These are phyloP conservation scores for Camponotus fellah DNA, from an alignment of 2,888 invertebrate genomes.

Conservation along the genomic window DNA sequence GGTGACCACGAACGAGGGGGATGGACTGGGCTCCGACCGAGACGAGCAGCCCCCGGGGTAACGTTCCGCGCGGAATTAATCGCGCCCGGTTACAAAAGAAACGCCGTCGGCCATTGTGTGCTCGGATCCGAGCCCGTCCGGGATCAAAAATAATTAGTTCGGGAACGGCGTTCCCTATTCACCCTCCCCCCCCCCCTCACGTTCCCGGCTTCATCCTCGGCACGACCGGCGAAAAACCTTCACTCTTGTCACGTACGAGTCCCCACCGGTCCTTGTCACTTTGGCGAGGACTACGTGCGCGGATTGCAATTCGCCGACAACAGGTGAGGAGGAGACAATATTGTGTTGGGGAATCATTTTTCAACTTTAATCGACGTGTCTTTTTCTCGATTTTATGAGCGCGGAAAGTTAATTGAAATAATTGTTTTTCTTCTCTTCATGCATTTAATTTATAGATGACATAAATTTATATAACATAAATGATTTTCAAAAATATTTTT, in stretches of 20 bases:
- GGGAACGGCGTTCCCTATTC: slow-evolving; percentile 29
- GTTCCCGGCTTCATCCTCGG: neutral
- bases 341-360: slow-evolving; percentile 8
- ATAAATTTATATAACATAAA: too few relatives aligned
- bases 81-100: slow-evolving; percentile 75
- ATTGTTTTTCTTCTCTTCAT: neutral
- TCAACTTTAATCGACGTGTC: slow-evolving; percentile 21
- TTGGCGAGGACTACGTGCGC: slow-evolving; percentile 37
- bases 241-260: slow-evolving; percentile 43
- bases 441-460: too few relatives aligned
- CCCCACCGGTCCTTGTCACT: slow-evolving; percentile 28
- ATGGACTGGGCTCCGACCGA: slow-evolving; percentile 11
- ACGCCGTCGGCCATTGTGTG: slow-evolving; percentile 69
- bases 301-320: slow-evolving; percentile 43
- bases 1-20: slow-evolving; percentile 58
- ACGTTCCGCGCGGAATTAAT: slow-evolving; percentile 79
- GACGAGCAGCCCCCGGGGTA: slow-evolving; percentile 77
- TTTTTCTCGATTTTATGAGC: neutral
- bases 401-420: neutral
- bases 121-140: slow-evolving; percentile 41
- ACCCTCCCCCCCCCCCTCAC: neutral
- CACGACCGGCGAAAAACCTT: slow-evolving; percentile 9
- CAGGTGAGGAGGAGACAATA: slow-evolving; percentile 30
- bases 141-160: slow-evolving; percentile 74
- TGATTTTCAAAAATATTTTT: too few relatives aligned